A percentile compares a stretch with the other conserved stretches of the same genome.
These are phyloP conservation scores for Temnothorax unifasciatus DNA, from an alignment of 2,888 invertebrate species.

Conservation along the genomic window DNA sequence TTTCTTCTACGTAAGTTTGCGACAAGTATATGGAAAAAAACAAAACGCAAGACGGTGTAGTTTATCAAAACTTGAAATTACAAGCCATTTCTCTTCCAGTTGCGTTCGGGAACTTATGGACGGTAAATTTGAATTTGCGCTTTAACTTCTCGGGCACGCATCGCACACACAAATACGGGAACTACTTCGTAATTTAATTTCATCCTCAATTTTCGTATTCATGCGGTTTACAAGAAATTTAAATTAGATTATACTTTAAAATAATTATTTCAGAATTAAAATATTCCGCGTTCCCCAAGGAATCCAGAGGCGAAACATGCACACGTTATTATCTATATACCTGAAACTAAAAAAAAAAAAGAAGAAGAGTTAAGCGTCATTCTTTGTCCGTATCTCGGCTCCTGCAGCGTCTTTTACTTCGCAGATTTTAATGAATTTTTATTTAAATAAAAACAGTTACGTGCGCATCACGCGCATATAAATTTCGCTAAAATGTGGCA, in stretches of 20 bases:
- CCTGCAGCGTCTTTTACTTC: not conserved
- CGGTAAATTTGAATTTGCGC: constrained; percentile 57
- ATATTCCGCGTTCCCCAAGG: constrained; percentile 15
- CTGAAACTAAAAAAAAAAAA: constrained; percentile 4
- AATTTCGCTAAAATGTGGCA: constrained; percentile 34
- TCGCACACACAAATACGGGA: constrained; percentile 49
- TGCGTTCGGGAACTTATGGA: constrained; percentile 50
- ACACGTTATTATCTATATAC: not conserved
- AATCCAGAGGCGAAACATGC: not conserved
- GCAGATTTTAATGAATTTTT: constrained; percentile 27
- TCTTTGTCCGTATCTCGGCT: not conserved
- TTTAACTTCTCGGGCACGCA: constrained; percentile 49
- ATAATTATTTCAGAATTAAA: constrained; percentile 35
- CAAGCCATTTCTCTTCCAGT: constrained; percentile 48
- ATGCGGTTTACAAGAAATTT: constrained; percentile 31
- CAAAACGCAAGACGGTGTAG: constrained; percentile 33
- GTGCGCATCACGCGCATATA: constrained; percentile 4
- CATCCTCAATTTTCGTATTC: constrained; percentile 40
- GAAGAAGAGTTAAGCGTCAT: not conserved
- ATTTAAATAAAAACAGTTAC: constrained; percentile 34
- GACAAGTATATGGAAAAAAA: constrained; percentile 36
- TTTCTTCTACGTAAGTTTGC: constrained; percentile 7
- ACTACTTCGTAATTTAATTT: constrained; percentile 50
- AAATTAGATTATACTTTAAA: constrained; percentile 30
- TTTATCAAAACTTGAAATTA: constrained; percentile 54